Evolutionary conservation across 2,797 vertebrate genomes (phyloP), one percentile per base, ranked within the genome.

Genomic region (Acanthiza pusilla): DNA sequence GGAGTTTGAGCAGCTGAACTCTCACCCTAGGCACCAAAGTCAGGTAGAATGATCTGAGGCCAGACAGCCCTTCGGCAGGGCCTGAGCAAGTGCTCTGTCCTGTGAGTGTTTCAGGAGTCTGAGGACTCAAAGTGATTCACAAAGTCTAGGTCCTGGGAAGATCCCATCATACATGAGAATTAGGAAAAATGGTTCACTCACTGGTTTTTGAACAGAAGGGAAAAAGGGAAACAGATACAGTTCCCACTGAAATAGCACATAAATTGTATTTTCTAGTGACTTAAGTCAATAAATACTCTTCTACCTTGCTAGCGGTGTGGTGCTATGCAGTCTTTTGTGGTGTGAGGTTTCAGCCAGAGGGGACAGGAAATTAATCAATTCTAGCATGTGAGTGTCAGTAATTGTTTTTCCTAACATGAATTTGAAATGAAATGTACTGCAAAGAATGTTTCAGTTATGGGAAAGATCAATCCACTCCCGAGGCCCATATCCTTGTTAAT

Each of bases 401-500:
- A 94, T 89, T 94, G 73, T 36, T 94, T 88, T 88, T 71, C 29
- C 60, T 93, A 78, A 84, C 92, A 85, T 25, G 62, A 93, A 89
- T 92, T 94, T 89, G 77, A 94, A 92, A 88, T 70, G 5, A 92
- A 96, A 94, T 79, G 14, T 70, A 63, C 53, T 78, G 73, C 70
- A 93, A 95, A 92, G 53, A 94, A 75, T 78, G 14, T 88, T 89
- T 93, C 85, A 73, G 73, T 73, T 84, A 63, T 80, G 60, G 83
- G 72, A 95, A 97, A 95, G 82, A 97, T 97, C 96, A 95, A 66
- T 96, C 86, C 78, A 85, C 43, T 95, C 65, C 80, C 0, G 34
- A 83, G 68, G 90, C 72, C 30, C 11, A 66, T 92, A 91, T 95
- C 84, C 65, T 93, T 91, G 77, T 85, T 96, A 96, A 89, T 96